phyloP scores from a whole-genome alignment of 2,888 invertebrate species.

The Zygothrica quintamaculata region DNA sequence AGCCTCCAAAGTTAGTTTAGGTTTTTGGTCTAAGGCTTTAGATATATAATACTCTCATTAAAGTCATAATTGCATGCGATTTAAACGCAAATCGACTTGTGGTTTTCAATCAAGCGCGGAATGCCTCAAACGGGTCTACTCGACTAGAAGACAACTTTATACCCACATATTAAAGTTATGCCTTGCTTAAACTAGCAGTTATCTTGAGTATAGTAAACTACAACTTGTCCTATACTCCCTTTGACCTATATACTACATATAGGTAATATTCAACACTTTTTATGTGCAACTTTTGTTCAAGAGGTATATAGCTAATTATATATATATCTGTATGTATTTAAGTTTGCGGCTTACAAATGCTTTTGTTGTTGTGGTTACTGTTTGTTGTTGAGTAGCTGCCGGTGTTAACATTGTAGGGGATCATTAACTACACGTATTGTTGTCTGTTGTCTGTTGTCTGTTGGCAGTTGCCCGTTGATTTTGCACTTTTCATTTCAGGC shows the following conservation, averaged over 20 bases:
- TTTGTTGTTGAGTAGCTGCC: slow-evolving; percentile 14
- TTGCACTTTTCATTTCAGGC: slow-evolving; percentile 52
- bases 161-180: too few relatives aligned
- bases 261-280: too few relatives aligned
- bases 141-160: background rate
- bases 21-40: slow-evolving; percentile 21
- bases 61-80: slow-evolving; percentile 40
- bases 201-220: too few relatives aligned
- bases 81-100: slow-evolving; percentile 34
- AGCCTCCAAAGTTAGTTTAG: background rate
- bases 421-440: slow-evolving; percentile 51
- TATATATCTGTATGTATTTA: too few relatives aligned
- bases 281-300: too few relatives aligned
- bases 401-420: slow-evolving; percentile 49
- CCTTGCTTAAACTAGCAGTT: too few relatives aligned
- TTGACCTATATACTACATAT: too few relatives aligned
- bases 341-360: slow-evolving; percentile 17
- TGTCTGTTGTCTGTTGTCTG: slow-evolving; percentile 33
- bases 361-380: slow-evolving; percentile 30
- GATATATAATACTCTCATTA: slow-evolving; percentile 25
- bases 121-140: background rate
- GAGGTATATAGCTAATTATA: too few relatives aligned
- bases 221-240: too few relatives aligned
- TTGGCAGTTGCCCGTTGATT: slow-evolving; percentile 11
- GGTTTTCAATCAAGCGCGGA: slow-evolving; percentile 7